Evolutionary conservation across 2,888 invertebrate species (phyloP).

Genomic region (Parnassius glacialis): DNA sequence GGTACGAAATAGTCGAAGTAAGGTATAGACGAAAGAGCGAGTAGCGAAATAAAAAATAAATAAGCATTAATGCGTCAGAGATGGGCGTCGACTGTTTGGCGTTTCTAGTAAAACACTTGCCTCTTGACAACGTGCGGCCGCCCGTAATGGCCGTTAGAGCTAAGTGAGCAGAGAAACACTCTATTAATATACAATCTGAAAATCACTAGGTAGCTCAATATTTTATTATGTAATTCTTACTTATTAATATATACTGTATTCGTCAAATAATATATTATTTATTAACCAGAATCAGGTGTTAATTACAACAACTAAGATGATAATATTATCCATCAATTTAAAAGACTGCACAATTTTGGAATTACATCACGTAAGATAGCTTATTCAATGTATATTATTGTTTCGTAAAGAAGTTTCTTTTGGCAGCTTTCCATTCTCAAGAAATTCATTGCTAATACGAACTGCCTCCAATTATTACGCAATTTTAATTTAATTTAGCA

Average conservation of each 20-base stretch:
- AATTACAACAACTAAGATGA: too few relatives aligned
- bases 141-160: constrained; percentile 80
- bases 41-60: constrained; percentile 68
- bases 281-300: too few relatives aligned
- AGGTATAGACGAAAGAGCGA: constrained; percentile 56
- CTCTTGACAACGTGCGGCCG: constrained; percentile 80
- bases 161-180: constrained; percentile 72
- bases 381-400: constrained; percentile 19
- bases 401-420: constrained; percentile 41
- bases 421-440: constrained; percentile 72
- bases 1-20: constrained; percentile 55
- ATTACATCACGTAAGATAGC: constrained; percentile 2
- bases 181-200: constrained; percentile 36
- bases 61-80: constrained; percentile 81
- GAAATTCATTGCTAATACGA: constrained; percentile 69
- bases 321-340: not conserved
- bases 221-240: too few relatives aligned
- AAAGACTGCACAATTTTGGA: not conserved
- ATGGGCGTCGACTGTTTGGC: constrained; percentile 74
- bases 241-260: too few relatives aligned
- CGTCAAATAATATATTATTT: too few relatives aligned
- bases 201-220: too few relatives aligned
- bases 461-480: constrained; percentile 46
- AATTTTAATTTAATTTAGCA: constrained; percentile 23
- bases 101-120: constrained; percentile 81